Conservation (phyloP, 2,797 vertebrate genomes). For the Squalus acanthias region DNA sequence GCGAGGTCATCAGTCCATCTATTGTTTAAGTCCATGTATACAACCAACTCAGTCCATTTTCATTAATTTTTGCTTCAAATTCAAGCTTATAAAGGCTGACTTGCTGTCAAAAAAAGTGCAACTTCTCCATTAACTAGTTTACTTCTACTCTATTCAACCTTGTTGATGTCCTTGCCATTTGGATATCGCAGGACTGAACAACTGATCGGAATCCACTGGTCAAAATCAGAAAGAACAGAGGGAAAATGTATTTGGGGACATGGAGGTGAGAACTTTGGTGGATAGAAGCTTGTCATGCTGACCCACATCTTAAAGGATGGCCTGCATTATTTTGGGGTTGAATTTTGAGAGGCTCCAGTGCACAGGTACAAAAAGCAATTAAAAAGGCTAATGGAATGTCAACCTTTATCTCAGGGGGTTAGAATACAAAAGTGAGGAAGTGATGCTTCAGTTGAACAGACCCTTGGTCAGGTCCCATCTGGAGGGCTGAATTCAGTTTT, state of each 20-base stretch:
- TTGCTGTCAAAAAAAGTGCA: neutral
- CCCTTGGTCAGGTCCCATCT: neutral
- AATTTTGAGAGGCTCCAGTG: neutral
- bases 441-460: neutral
- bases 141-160: neutral
- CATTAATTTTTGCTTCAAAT: neutral
- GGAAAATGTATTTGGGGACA: neutral
- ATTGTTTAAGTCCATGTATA: neutral
- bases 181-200: neutral
- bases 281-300: neutral
- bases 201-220: neutral
- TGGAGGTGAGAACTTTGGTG: neutral
- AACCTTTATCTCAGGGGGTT: neutral
- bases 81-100: neutral
- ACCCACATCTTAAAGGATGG: neutral
- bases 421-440: neutral
- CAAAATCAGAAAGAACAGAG: neutral
- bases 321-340: neutral
- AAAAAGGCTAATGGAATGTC: neutral
- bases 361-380: neutral
- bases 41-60: neutral
- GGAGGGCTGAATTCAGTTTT: neutral
- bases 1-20: neutral
- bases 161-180: neutral
- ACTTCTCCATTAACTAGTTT: neutral